Conservation (phyloP, 2,113 vertebrate species). For the Cochlearius cochlearius region DNA sequence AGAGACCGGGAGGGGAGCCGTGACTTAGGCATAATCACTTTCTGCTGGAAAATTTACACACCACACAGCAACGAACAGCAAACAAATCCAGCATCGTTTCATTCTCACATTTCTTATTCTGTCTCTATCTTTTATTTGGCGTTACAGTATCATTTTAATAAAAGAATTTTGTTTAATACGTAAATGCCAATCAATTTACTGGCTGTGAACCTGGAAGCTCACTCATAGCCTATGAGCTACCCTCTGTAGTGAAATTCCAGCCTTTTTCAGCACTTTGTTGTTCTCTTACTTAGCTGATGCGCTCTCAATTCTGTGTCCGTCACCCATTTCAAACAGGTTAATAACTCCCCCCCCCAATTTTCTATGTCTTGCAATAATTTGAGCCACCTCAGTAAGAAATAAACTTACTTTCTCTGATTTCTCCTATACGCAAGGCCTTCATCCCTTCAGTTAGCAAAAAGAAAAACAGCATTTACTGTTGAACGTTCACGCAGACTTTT, state of each 20-base stretch:
- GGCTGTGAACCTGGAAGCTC: neutral
- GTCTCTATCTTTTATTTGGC: neutral
- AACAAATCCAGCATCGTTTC: neutral
- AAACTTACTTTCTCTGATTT: neutral
- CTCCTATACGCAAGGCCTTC: neutral
- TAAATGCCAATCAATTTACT: neutral
- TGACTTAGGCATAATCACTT: neutral
- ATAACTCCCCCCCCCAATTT: neutral
- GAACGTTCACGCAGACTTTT: neutral
- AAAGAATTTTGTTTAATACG: neutral
- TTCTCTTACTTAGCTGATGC: neutral
- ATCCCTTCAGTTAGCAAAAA: neutral
- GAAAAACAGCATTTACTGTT: neutral
- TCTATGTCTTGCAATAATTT: neutral
- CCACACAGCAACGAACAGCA: neutral
- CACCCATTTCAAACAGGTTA: neutral
- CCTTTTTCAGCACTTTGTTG: neutral
- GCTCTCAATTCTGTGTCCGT: neutral
- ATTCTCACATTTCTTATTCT: neutral
- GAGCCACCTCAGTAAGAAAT: neutral
- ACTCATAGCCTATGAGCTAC: neutral
- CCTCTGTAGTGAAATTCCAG: neutral
- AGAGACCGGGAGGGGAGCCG: neutral
- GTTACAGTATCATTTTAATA: neutral
- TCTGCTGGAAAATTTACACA: neutral